These are phyloP conservation scores for Rhinogobius similis DNA, from an alignment of 2,113 vertebrate species.

Conservation along the genomic window DNA sequence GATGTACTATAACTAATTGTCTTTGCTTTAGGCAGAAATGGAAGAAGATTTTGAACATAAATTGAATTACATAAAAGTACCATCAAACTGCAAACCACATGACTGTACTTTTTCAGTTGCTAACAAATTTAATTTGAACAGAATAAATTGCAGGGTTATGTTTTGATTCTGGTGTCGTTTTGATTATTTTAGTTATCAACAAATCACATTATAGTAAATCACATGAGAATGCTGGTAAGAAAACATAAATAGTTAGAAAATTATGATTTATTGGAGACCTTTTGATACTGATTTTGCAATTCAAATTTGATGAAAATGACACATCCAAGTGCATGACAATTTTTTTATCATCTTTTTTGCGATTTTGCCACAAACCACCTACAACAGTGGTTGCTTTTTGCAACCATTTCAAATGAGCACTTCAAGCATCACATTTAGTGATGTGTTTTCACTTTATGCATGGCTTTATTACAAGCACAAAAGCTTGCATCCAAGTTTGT, in stretches of 20 bases:
- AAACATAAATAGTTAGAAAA: background rate
- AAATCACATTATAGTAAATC: background rate
- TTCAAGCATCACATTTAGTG: too few species aligned
- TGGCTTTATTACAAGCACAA: background rate
- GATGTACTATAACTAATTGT: background rate
- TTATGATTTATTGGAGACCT: background rate
- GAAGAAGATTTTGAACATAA: background rate
- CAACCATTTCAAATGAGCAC: background rate
- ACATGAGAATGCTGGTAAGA: background rate
- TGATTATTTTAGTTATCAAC: background rate
- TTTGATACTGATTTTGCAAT: background rate
- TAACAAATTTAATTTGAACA: background rate
- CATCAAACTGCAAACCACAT: too few species aligned
- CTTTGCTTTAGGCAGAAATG: background rate
- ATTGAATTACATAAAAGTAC: too few species aligned
- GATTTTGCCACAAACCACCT: background rate
- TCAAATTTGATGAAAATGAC: too few species aligned
- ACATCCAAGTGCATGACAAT: too few species aligned
- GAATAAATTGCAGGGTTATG: background rate
- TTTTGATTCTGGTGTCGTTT: background rate
- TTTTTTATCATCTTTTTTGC: background rate
- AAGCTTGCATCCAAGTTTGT: background rate
- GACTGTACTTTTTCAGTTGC: too few species aligned
- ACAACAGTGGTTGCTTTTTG: background rate
- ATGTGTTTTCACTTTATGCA: background rate